Conservation (phyloP, 2,888 invertebrate species). For the Drymonia ruficornis region DNA sequence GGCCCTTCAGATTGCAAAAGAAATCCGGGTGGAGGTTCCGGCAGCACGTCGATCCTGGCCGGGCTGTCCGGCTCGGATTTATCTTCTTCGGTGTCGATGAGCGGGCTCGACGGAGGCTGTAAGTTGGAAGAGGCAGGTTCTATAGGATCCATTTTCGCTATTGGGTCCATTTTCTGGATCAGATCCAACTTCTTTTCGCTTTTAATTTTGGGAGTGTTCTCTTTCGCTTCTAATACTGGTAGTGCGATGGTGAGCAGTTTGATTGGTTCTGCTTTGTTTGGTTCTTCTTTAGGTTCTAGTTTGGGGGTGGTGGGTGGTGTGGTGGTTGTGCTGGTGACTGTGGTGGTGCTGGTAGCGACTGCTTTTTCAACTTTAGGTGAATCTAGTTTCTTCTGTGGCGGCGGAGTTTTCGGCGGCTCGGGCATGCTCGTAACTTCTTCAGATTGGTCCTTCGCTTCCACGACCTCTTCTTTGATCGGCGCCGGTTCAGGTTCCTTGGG, state of each 20-base stretch:
- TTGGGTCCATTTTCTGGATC: slow-evolving; percentile 40
- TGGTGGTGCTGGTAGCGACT: slow-evolving; percentile 5
- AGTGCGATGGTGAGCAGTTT: slow-evolving; percentile 51
- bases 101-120: slow-evolving; percentile 71
- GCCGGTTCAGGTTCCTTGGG: slow-evolving; percentile 38
- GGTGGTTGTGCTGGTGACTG: slow-evolving; percentile 13
- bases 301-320: slow-evolving; percentile 5
- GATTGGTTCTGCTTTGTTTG: slow-evolving; percentile 26
- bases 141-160: slow-evolving; percentile 37
- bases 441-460: slow-evolving; percentile 44
- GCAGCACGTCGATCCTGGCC: slow-evolving; percentile 76
- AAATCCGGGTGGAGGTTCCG: slow-evolving; percentile 78
- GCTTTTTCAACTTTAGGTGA: slow-evolving; percentile 5
- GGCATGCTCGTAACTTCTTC: slow-evolving; percentile 45
- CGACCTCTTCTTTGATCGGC: slow-evolving; percentile 44
- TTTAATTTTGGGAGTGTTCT: slow-evolving; percentile 40
- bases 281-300: slow-evolving; percentile 25
- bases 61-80: slow-evolving; percentile 81
- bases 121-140: slow-evolving; percentile 53
- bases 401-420: slow-evolving; percentile 62
- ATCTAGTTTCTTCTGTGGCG: slow-evolving; percentile 37
- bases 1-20: slow-evolving; percentile 79
- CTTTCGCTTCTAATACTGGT: slow-evolving; percentile 45
- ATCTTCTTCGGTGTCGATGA: slow-evolving; percentile 76
- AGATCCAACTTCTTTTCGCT: slow-evolving; percentile 57